Evolutionary conservation across 2,888 invertebrate species (phyloP).

Genomic region (Torymus tubicola): DNA sequence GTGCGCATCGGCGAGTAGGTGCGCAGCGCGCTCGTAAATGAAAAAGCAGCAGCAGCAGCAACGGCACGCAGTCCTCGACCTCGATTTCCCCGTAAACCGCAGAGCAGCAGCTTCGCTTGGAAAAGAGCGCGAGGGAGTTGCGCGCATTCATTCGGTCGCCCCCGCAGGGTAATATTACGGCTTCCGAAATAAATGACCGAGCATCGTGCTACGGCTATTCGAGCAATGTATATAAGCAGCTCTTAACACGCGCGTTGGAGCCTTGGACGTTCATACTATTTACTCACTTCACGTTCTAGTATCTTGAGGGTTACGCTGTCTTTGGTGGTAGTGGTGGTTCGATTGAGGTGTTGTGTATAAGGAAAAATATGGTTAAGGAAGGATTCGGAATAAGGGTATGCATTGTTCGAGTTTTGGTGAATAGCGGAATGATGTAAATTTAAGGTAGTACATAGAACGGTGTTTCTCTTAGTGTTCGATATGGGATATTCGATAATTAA

Average conservation of each 20-base stretch:
- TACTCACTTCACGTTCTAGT: too few species aligned
- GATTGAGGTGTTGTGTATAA: too few species aligned
- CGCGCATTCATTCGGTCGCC: background rate
- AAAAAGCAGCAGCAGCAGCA: background rate
- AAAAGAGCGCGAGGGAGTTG: background rate
- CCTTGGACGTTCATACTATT: too few species aligned
- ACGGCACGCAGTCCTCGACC: background rate
- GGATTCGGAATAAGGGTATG: too few species aligned
- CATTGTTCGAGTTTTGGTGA: too few species aligned
- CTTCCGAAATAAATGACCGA: slow-evolving; percentile 69
- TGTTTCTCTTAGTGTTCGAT: too few species aligned
- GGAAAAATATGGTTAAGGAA: too few species aligned
- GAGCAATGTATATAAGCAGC: background rate
- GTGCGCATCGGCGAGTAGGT: background rate
- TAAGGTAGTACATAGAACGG: too few species aligned
- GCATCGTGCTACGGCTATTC: slow-evolving; percentile 58
- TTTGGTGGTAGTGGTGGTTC: too few species aligned
- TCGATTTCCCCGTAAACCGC: slow-evolving; percentile 3
- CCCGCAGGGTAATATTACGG: slow-evolving; percentile 35
- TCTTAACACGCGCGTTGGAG: background rate
- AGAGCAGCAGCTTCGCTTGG: background rate
- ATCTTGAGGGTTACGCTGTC: too few species aligned
- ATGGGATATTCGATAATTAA: too few species aligned
- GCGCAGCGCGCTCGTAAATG: background rate
- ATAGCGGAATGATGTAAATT: too few species aligned